These are phyloP conservation scores for Drosophila fungiperda DNA, from an alignment of 2,888 invertebrate species.

Conservation along the genomic window DNA sequence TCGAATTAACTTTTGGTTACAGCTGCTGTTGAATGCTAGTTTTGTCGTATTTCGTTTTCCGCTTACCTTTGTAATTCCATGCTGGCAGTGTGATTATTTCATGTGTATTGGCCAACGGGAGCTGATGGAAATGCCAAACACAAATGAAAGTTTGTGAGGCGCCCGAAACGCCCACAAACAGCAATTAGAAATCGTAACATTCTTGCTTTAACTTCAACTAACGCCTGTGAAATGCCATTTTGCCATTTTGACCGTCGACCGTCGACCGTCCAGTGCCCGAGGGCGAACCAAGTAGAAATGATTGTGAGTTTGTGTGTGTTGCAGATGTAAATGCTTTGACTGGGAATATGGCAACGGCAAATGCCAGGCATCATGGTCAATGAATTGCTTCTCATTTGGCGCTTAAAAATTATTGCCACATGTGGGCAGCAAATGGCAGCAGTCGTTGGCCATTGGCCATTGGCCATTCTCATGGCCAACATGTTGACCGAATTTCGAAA, in stretches of 20 bases:
- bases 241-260: slow-evolving; percentile 26
- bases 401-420: slow-evolving; percentile 80
- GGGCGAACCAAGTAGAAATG: slow-evolving; percentile 1
- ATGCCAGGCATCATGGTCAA: slow-evolving; percentile 78
- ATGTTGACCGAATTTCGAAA: slow-evolving; percentile 76
- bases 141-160: slow-evolving; percentile 37
- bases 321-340: slow-evolving; percentile 49
- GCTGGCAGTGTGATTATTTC: slow-evolving; percentile 8
- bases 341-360: slow-evolving; percentile 58
- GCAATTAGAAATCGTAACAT: slow-evolving; percentile 62
- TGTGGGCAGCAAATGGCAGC: slow-evolving; percentile 68
- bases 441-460: slow-evolving; percentile 30
- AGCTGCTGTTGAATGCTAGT: neutral
- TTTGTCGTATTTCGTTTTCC: neutral
- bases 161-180: slow-evolving; percentile 56
- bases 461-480: slow-evolving; percentile 56
- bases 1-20: neutral
- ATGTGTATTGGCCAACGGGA: slow-evolving; percentile 11
- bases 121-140: slow-evolving; percentile 26
- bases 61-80: slow-evolving; percentile 29
- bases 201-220: slow-evolving; percentile 44
- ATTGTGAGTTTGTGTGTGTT: slow-evolving; percentile 25
- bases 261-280: slow-evolving; percentile 41
- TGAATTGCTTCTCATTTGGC: slow-evolving; percentile 81
- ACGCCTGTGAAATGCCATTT: slow-evolving; percentile 55